Conservation (phyloP, 2,888 invertebrate species). For the Dromius quadrimaculatus region DNA sequence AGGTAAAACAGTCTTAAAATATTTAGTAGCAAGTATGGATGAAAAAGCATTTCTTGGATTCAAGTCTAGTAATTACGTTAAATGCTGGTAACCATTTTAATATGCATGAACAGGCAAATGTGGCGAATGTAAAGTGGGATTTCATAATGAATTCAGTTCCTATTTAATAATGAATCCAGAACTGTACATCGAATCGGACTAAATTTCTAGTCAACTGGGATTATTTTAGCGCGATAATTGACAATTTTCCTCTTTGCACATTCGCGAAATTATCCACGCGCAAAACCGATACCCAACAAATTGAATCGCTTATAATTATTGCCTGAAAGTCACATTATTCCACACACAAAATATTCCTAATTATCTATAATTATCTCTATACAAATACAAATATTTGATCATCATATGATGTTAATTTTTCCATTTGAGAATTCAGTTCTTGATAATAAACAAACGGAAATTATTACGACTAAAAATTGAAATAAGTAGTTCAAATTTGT, state of each 20-base stretch:
- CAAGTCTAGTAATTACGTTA: conserved; percentile 41
- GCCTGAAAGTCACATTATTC: conserved; percentile 12
- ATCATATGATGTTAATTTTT: too few species aligned
- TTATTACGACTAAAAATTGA: too few species aligned
- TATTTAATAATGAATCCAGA: conserved; percentile 45
- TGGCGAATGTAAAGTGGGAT: conserved; percentile 42
- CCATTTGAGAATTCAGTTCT: too few species aligned
- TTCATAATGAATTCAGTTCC: conserved; percentile 46
- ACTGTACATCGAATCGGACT: conserved; percentile 31
- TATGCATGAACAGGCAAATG: conserved; percentile 46
- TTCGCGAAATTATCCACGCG: conserved; percentile 17
- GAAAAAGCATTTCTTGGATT: conserved; percentile 41
- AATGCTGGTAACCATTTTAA: conserved; percentile 43
- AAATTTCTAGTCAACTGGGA: conserved; percentile 40
- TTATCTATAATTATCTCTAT: conserved; percentile 15
- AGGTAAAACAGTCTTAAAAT: conserved; percentile 3
- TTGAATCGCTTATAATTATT: conserved; percentile 19
- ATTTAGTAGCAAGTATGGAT: conserved; percentile 11
- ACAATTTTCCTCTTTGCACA: conserved; percentile 32
- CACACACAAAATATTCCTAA: conserved; percentile 18
- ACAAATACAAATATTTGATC: neutral
- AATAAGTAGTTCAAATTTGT: too few species aligned
- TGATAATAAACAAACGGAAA: too few species aligned
- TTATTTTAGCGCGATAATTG: conserved; percentile 39
- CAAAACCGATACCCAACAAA: conserved; percentile 35